Percentiles rank a stretch among this genome's conserved stretches.
Evolutionary conservation across 23 tunicate genomes (phyloP).

Genomic region (Styela clava): DNA sequence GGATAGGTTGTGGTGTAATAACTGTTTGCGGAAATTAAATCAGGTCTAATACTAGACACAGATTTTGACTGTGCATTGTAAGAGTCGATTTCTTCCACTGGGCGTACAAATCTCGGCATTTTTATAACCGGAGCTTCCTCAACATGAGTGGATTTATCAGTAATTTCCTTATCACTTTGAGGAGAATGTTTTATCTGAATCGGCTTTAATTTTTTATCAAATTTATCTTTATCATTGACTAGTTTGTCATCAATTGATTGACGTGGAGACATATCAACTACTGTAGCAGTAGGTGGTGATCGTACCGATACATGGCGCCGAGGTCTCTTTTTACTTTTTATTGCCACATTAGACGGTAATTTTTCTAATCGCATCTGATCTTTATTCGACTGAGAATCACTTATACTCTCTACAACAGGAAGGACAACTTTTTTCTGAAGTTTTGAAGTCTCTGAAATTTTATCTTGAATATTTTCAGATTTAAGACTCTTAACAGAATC

Average conservation of each 20-base stretch:
- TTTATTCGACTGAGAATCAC: neutral
- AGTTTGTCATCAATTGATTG: neutral
- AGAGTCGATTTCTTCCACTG: neutral
- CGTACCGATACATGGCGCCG: neutral
- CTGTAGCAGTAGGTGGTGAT: neutral
- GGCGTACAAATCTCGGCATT: constrained; percentile 24
- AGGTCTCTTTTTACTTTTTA: neutral
- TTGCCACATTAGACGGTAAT: neutral
- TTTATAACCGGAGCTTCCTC: constrained; percentile 8
- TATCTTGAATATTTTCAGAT: neutral
- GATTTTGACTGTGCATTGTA: neutral
- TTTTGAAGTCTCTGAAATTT: neutral
- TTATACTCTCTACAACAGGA: neutral
- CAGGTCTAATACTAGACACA: neutral
- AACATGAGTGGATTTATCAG: neutral
- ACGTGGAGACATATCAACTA: neutral
- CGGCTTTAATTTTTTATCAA: neutral
- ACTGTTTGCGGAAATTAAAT: constrained; percentile 12
- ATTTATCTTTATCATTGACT: neutral
- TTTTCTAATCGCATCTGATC: neutral
- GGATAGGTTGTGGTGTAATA: constrained; percentile 22
- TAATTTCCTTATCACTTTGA: no score
- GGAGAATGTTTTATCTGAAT: neutral
- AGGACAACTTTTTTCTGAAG: neutral
- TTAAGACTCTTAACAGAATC: neutral